These are phyloP conservation scores for Diloba caeruleocephala DNA, from an alignment of 2,888 invertebrate species.

Conservation along the genomic window DNA sequence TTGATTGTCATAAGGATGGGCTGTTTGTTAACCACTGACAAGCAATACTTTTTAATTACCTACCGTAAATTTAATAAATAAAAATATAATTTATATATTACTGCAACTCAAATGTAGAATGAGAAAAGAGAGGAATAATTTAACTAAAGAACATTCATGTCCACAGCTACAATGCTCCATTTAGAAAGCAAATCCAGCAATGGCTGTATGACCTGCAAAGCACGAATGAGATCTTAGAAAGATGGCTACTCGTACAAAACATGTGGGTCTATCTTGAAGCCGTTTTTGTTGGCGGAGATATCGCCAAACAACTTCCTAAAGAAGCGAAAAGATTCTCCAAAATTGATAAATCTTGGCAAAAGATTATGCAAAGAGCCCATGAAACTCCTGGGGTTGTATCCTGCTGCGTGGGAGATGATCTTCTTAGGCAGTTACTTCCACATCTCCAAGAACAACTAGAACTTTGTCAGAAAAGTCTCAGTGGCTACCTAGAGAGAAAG, in stretches of 20 bases:
- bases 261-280: constrained; percentile 99
- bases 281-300: constrained; percentile 99
- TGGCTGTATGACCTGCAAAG: constrained; percentile 98
- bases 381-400: constrained; percentile 98
- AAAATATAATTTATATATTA: too few species aligned
- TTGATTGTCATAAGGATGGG: too few species aligned
- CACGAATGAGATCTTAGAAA: constrained; percentile 98
- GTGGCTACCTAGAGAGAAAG: constrained; percentile 97
- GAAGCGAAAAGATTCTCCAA: constrained; percentile 98
- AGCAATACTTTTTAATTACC: too few species aligned
- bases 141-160: constrained; percentile 15
- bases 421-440: constrained; percentile 96
- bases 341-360: constrained; percentile 99
- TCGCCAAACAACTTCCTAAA: constrained; percentile 98
- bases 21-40: too few species aligned
- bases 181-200: constrained; percentile 98
- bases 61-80: too few species aligned
- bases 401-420: constrained; percentile 98
- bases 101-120: too few species aligned
- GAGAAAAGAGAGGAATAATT: too few species aligned
- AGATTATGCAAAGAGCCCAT: constrained; percentile 98
- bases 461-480: constrained; percentile 98
- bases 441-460: constrained; percentile 98
- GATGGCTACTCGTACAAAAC: constrained; percentile 98
- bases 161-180: constrained; percentile 97